Percentiles rank a stretch among this genome's conserved stretches.
Conservation (phyloP, 2,113 vertebrate genomes). For the Carettochelys insculpta region DNA sequence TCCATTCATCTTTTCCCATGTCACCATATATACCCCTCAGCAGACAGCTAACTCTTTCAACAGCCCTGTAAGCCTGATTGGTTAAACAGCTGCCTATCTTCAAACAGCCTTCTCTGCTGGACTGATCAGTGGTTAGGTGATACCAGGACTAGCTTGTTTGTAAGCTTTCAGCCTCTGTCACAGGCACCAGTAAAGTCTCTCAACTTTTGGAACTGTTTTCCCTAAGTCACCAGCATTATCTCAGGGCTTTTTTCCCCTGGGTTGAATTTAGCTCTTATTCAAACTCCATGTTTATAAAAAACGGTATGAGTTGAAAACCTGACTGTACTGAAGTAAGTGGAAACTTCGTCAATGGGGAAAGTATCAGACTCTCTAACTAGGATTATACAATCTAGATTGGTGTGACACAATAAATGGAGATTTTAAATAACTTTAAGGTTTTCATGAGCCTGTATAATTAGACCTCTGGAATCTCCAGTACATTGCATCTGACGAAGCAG, state of each 20-base stretch:
- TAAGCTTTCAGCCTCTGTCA: background rate
- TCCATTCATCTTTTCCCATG: background rate
- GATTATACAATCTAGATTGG: background rate
- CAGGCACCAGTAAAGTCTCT: background rate
- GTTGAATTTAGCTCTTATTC: background rate
- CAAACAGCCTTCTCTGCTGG: background rate
- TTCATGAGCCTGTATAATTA: too few relatives aligned
- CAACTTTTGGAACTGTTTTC: background rate
- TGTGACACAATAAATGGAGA: background rate
- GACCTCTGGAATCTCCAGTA: too few relatives aligned
- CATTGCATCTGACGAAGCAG: too few relatives aligned
- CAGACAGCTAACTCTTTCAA: too few relatives aligned
- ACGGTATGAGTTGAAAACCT: background rate
- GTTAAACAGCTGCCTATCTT: too few relatives aligned
- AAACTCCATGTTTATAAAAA: background rate
- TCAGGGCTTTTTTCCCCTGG: background rate
- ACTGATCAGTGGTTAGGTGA: background rate
- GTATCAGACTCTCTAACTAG: background rate
- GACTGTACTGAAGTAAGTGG: background rate
- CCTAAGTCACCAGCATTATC: fast-evolving
- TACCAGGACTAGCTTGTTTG: background rate
- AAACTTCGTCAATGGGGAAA: background rate
- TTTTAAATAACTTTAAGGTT: background rate
- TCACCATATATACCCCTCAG: too few relatives aligned
- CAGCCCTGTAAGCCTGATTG: too few relatives aligned